phyloP scores from a whole-genome alignment of 2,113 vertebrate species.

The Zosterops hypoxanthus region DNA sequence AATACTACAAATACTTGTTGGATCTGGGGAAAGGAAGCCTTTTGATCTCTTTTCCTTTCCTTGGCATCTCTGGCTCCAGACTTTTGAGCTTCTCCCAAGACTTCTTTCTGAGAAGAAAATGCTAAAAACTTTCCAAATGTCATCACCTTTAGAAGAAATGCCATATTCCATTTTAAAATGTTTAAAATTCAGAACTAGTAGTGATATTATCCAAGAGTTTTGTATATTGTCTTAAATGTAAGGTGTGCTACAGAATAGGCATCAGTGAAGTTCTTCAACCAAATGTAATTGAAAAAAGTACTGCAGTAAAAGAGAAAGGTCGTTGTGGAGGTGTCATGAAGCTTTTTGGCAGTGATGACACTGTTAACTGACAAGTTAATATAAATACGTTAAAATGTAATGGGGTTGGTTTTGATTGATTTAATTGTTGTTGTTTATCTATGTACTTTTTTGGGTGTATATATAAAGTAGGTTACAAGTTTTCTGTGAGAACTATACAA shows the following conservation, averaged over 20 bases:
- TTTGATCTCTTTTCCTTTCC: background rate
- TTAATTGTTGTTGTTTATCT: background rate
- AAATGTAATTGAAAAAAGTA: background rate
- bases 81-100: background rate
- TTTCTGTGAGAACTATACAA: background rate
- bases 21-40: background rate
- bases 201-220: background rate
- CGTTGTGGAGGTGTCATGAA: rapidly evolving
- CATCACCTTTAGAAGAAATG: background rate
- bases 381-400: background rate
- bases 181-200: background rate
- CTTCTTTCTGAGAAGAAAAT: background rate
- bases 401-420: background rate
- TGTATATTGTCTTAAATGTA: background rate
- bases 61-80: background rate
- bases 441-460: background rate
- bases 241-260: background rate
- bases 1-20: background rate
- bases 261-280: background rate
- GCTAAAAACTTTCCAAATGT: background rate
- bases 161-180: background rate
- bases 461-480: background rate
- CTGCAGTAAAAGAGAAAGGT: background rate
- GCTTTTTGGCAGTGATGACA: background rate
- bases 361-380: background rate